Conservation (phyloP, 2,888 invertebrate species). For the Schizaphis graminum region DNA sequence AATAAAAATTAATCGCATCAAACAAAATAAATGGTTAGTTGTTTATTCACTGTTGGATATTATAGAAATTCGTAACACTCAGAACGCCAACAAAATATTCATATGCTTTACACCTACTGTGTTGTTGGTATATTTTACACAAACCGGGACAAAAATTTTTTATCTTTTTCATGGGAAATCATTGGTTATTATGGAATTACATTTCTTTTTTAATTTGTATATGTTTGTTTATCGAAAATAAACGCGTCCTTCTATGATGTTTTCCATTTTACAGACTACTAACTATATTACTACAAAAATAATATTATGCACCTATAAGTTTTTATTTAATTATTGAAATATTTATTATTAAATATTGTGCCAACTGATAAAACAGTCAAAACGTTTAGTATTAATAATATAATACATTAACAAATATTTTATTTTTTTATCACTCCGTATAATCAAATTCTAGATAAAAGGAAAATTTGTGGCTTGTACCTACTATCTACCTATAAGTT, state of each 20-base stretch:
- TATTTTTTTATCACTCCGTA: neutral
- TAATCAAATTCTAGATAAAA: neutral
- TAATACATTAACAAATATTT: neutral
- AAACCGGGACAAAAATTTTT: too few relatives aligned
- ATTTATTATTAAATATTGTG: neutral
- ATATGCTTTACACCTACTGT: too few relatives aligned
- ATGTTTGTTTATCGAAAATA: neutral
- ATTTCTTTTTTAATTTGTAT: neutral
- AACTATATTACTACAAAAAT: neutral
- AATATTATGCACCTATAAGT: neutral
- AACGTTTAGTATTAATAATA: neutral
- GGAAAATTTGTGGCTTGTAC: neutral
- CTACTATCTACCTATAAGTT: neutral
- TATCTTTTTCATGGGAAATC: too few relatives aligned
- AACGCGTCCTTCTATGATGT: neutral
- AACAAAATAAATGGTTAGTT: too few relatives aligned
- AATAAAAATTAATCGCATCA: too few relatives aligned
- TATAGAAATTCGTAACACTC: too few relatives aligned
- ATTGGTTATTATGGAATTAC: neutral
- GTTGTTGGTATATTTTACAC: too few relatives aligned
- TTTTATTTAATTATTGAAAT: slow-evolving; percentile 2
- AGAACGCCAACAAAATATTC: too few relatives aligned
- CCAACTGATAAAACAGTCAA: neutral
- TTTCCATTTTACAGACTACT: neutral
- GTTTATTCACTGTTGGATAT: too few relatives aligned